Conservation (phyloP, 2,113 vertebrate genomes). For the Rallus limicola region DNA sequence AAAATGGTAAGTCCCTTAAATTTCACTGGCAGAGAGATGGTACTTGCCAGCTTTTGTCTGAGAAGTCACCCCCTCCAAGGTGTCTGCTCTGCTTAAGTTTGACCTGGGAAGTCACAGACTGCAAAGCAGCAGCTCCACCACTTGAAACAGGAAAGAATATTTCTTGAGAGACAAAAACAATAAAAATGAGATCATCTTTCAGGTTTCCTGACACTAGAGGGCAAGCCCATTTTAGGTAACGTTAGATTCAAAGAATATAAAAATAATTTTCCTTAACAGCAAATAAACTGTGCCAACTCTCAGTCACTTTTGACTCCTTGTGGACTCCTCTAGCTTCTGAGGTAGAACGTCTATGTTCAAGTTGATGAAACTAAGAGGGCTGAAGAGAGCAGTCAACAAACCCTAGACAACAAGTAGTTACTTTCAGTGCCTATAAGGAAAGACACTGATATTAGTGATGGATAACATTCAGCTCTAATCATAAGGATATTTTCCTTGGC, state of each 20-base stretch:
- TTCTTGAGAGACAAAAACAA: background rate
- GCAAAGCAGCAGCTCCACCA: slow-evolving; percentile 53
- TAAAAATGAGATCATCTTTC: slow-evolving; percentile 10
- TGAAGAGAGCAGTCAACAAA: background rate
- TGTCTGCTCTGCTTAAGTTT: background rate
- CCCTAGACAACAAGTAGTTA: background rate
- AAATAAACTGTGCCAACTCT: background rate
- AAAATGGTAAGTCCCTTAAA: background rate
- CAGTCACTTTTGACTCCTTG: background rate
- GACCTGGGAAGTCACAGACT: background rate
- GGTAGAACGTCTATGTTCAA: background rate
- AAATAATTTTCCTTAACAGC: background rate
- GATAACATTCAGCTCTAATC: background rate
- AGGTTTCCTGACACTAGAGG: slow-evolving; percentile 57
- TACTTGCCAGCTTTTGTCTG: background rate
- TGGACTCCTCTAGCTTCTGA: background rate
- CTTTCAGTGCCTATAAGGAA: background rate
- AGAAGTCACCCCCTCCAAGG: background rate
- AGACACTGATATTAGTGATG: background rate
- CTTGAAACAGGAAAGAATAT: slow-evolving; percentile 10
- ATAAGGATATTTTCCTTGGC: background rate
- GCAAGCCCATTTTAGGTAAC: slow-evolving; percentile 49
- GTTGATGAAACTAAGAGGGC: background rate
- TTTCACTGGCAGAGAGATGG: background rate
- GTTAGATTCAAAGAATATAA: background rate